phyloP scores from a whole-genome alignment of 2,888 invertebrate species.

The Parnassius mnemosyne region DNA sequence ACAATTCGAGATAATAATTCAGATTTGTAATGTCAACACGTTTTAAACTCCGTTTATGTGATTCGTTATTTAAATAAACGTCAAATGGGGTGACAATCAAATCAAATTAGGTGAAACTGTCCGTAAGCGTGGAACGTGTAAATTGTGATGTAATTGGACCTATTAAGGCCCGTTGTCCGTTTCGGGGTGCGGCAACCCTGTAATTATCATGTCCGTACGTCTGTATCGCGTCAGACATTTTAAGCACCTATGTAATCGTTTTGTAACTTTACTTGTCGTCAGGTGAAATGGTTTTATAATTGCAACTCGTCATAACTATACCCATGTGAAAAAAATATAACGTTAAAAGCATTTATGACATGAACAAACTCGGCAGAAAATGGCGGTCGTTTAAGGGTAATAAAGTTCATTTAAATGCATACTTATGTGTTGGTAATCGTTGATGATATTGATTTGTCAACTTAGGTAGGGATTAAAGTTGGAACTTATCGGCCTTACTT shows the following conservation, averaged over 20 bases:
- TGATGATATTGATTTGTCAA: too few species aligned
- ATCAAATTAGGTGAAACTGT: slow-evolving; percentile 66
- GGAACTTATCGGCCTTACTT: too few species aligned
- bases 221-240: slow-evolving; percentile 3
- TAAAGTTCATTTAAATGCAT: too few species aligned
- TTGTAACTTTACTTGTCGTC: slow-evolving; percentile 14
- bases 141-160: slow-evolving; percentile 64
- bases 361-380: too few species aligned
- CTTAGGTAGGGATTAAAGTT: too few species aligned
- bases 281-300: slow-evolving; percentile 4
- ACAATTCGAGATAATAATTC: slow-evolving; percentile 24
- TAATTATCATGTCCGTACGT: slow-evolving; percentile 42
- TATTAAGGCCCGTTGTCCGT: slow-evolving; percentile 46
- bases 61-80: slow-evolving; percentile 57
- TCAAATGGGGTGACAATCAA: slow-evolving; percentile 65
- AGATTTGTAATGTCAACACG: slow-evolving; percentile 19
- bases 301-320: background rate
- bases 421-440: too few species aligned
- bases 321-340: background rate
- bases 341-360: too few species aligned
- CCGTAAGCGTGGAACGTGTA: slow-evolving; percentile 48
- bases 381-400: too few species aligned
- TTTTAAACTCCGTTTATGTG: slow-evolving; percentile 29
- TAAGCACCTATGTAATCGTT: slow-evolving; percentile 7
- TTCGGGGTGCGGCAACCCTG: slow-evolving; percentile 40